Base-by-base conservation (phyloP, 1,140 invertebrate species). In the Scaptomyza pallida region DNA sequence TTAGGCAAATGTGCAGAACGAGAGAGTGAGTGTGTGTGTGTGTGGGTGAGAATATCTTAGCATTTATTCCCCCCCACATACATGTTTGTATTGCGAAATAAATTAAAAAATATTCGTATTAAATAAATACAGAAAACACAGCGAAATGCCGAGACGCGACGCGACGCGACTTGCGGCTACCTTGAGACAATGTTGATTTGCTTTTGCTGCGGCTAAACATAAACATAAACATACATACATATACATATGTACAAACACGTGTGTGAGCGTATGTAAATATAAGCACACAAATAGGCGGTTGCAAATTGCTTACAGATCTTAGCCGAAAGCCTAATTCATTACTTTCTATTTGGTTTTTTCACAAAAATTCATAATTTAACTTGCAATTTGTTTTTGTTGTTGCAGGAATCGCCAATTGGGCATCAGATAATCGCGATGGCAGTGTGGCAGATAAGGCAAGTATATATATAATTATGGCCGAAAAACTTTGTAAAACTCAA, bases 331-430 rank as follows among this genome's bases (percentile, higher is more conserved):
- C 40, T 26, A 37, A 43, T 59, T 68, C 19, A 55, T 30, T 9
- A 8, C 2, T 23, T 65, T 23, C 62, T 44, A 16, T 59, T 65
- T 19, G 4, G 47, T 10, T 30, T 8, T 30, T 30, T 8, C 26
- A 30, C 2, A 30, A 30, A 30, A 30, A 23, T 41, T 45, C 15
- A 13, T 69, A 77, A 57, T 35, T 5, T 75, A 60, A 59, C n/a
- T n/a, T n/a, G n/a, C n/a, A 47, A 48, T 30, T 3, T 26, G 75
- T 61, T 73, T 65, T 55, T 52, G 65, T 33, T 48, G 44, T 91
- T 90, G 41, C 85, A 91, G 90, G 90, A 75, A 79, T 91, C 57
- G 85, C 89, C 69, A 89, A 89, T 78, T 91, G 90, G 90, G 88
- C 80, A 64, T 72, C 73, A 43, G 90, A 91, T 63, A 90, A 54